Evolutionary conservation across 2,888 invertebrate genomes (phyloP).

Genomic region (Hermaeophaga mercurialis): DNA sequence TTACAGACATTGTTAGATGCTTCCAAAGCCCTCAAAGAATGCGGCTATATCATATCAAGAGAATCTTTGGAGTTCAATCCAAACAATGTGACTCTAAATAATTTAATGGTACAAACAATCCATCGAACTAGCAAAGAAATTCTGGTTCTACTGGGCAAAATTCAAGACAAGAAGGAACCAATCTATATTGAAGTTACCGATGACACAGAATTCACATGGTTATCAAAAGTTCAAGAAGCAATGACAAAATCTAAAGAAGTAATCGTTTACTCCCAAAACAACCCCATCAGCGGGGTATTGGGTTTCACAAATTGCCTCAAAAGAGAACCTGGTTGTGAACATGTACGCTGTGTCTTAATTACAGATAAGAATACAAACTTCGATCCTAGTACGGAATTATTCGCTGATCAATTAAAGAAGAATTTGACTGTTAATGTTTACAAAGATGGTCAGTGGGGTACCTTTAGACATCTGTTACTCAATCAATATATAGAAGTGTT

Average conservation of each 20-base stretch:
- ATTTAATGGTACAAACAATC: constrained; percentile 22
- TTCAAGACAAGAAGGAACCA: background rate
- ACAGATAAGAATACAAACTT: constrained; percentile 69
- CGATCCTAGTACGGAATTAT: constrained; percentile 61
- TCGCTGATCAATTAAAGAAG: constrained; percentile 68
- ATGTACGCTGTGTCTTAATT: constrained; percentile 58
- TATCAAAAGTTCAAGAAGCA: constrained; percentile 52
- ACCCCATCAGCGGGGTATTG: constrained; percentile 76
- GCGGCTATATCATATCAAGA: constrained; percentile 66
- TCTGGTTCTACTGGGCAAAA: constrained; percentile 30
- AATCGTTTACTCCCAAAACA: constrained; percentile 67
- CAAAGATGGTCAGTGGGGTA: constrained; percentile 63
- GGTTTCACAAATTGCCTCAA: constrained; percentile 75
- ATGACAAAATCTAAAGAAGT: constrained; percentile 59
- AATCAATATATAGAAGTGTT: constrained; percentile 58
- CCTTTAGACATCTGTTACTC: constrained; percentile 79
- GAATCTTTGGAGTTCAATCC: constrained; percentile 58
- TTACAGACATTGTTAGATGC: constrained; percentile 35
- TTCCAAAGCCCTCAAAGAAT: constrained; percentile 54
- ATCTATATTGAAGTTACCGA: constrained; percentile 3
- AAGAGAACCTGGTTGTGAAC: constrained; percentile 62
- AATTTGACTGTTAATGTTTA: constrained; percentile 82
- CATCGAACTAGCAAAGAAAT: constrained; percentile 31
- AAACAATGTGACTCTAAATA: background rate
- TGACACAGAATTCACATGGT: constrained; percentile 7